Evolutionary conservation across 2,888 invertebrate genomes (phyloP).

Genomic region (Coelogynopora nodosa): DNA sequence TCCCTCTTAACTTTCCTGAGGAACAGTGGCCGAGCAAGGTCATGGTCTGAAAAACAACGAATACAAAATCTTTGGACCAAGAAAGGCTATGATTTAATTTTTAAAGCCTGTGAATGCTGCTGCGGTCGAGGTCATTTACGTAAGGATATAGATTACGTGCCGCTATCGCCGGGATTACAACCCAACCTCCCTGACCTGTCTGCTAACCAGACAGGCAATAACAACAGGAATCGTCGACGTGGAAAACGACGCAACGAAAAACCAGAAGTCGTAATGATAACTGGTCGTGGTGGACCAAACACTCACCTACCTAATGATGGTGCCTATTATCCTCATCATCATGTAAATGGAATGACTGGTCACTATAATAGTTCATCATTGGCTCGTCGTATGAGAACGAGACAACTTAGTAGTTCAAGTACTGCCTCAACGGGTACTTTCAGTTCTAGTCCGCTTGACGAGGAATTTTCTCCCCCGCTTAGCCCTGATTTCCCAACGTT

Average conservation of each 20-base stretch:
- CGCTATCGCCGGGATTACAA: background rate
- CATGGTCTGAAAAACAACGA: slow-evolving; percentile 89
- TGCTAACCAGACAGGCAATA: background rate
- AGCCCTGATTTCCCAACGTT: background rate
- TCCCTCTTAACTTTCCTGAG: slow-evolving; percentile 81
- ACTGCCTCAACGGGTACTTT: slow-evolving; percentile 8
- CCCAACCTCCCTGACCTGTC: background rate
- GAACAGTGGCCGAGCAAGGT: slow-evolving; percentile 82
- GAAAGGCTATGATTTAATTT: slow-evolving; percentile 91
- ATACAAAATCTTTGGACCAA: slow-evolving; percentile 94
- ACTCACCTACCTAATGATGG: background rate
- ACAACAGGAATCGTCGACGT: background rate
- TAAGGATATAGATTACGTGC: slow-evolving; percentile 8
- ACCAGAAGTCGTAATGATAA: background rate
- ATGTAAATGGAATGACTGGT: background rate
- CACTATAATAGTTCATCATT: background rate
- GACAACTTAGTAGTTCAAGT: background rate
- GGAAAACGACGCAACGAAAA: slow-evolving; percentile 6
- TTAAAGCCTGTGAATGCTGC: slow-evolving; percentile 75
- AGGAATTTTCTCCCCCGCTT: background rate
- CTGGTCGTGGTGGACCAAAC: background rate
- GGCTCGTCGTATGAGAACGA: background rate
- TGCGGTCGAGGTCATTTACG: slow-evolving; percentile 39
- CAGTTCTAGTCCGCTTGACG: slow-evolving; percentile 31
- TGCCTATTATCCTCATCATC: background rate